Conservation (phyloP, 2,888 invertebrate species). For the Morpho achilles region DNA sequence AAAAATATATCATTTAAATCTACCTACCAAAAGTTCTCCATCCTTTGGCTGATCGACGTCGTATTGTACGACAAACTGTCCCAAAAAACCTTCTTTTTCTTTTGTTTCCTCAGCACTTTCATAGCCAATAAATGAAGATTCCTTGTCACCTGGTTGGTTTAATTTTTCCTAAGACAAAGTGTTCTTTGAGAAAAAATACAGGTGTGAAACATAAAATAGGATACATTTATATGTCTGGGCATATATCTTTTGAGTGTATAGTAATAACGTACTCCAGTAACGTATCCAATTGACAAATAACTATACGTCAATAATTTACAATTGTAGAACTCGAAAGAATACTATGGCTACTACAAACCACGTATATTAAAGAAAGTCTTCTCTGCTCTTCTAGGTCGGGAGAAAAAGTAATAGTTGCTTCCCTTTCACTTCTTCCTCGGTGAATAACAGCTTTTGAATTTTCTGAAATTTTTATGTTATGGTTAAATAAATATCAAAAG, state of each 20-base stretch:
- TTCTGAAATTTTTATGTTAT: slow-evolving; percentile 43
- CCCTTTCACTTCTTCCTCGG: slow-evolving; percentile 53
- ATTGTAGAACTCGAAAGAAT: neutral
- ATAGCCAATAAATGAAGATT: slow-evolving; percentile 13
- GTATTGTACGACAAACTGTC: slow-evolving; percentile 82
- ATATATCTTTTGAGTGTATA: neutral
- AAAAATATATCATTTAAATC: neutral
- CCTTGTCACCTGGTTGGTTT: slow-evolving; percentile 20
- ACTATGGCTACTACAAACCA: slow-evolving; percentile 33
- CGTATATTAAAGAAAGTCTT: slow-evolving; percentile 65
- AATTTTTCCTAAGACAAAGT: slow-evolving; percentile 28
- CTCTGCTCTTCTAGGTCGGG: slow-evolving; percentile 81
- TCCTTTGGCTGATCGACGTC: slow-evolving; percentile 77
- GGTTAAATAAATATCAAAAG: too few relatives aligned
- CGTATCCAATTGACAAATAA: neutral
- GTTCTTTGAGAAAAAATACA: neutral
- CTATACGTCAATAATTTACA: neutral
- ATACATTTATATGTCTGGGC: neutral
- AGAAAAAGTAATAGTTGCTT: slow-evolving; percentile 77
- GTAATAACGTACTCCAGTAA: neutral
- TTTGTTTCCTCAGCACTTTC: slow-evolving; percentile 13
- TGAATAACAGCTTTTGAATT: slow-evolving; percentile 59
- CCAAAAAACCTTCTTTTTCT: slow-evolving; percentile 53
- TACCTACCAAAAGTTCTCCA: slow-evolving; percentile 70
- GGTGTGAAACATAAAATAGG: too few relatives aligned